These are phyloP conservation scores for Muscicapa adusta DNA, from an alignment of 2,113 vertebrate species.

Conservation along the genomic window DNA sequence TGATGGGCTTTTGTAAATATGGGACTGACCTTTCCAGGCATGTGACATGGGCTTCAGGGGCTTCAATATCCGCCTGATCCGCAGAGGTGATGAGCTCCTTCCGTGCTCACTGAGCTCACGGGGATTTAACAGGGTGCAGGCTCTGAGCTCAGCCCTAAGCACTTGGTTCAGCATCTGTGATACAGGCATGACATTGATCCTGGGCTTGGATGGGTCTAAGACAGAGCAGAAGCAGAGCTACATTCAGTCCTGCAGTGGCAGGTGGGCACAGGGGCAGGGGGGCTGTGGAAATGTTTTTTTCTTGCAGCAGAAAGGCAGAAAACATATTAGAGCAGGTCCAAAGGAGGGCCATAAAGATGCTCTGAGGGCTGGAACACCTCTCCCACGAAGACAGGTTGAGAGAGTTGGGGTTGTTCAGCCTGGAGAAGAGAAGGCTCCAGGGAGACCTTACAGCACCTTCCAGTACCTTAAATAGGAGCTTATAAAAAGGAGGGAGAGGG, in stretches of 20 bases:
- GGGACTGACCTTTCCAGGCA: neutral
- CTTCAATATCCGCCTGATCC: neutral
- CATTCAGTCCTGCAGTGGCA: neutral
- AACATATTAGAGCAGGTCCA: neutral
- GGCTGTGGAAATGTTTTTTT: neutral
- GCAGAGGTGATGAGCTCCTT: neutral
- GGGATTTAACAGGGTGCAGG: neutral
- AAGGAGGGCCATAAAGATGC: neutral
- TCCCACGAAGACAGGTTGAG: neutral
- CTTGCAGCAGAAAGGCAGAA: neutral
- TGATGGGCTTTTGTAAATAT: neutral
- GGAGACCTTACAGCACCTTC: neutral
- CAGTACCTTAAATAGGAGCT: neutral
- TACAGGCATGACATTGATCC: neutral
- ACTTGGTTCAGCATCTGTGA: neutral
- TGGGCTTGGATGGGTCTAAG: neutral
- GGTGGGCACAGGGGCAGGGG: neutral
- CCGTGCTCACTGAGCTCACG: fast-evolving
- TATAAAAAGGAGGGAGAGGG: neutral
- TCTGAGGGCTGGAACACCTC: neutral
- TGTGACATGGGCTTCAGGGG: neutral
- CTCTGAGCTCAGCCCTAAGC: neutral
- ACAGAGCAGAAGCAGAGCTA: neutral
- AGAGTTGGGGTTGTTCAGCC: neutral
- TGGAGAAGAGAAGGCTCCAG: neutral